Percentiles rank a stretch among this genome's conserved stretches.
phyloP scores from a whole-genome alignment of 2,888 invertebrate species.

The Elysia crispata region DNA sequence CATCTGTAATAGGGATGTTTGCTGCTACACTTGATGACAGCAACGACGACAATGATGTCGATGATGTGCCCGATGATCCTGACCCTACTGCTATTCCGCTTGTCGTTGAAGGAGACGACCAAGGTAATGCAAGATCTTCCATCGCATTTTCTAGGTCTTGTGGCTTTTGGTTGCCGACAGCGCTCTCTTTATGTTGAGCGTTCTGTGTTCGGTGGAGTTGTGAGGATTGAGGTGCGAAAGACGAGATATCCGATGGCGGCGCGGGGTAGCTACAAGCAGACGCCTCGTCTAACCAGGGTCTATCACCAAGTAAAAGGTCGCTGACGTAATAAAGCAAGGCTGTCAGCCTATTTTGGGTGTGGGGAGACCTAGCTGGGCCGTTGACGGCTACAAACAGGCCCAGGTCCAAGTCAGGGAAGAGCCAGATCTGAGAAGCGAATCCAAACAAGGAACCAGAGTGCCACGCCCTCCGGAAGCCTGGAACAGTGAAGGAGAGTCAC shows the following conservation, averaged over 20 bases:
- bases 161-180: not conserved
- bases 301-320: not conserved
- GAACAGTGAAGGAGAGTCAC: not conserved
- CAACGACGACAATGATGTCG: not conserved
- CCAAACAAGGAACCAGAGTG: slow-evolving; percentile 36
- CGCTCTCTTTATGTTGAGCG: too few species aligned
- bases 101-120: too few species aligned
- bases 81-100: too few species aligned
- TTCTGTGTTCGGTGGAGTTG: too few species aligned
- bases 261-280: not conserved
- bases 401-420: slow-evolving; percentile 36
- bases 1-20: too few species aligned
- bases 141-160: not conserved
- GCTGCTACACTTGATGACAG: not conserved
- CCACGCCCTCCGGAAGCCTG: slow-evolving; percentile 34
- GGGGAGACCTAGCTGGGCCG: slow-evolving; percentile 16
- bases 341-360: slow-evolving; percentile 12
- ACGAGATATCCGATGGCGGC: not conserved
- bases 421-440: slow-evolving; percentile 19
- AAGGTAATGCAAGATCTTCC: too few species aligned
- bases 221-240: too few species aligned
- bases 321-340: slow-evolving; percentile 16
- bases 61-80: too few species aligned
- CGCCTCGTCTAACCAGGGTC: slow-evolving; percentile 23
- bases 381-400: slow-evolving; percentile 24